Evolutionary conservation across 2,888 invertebrate genomes (phyloP).

Genomic region (Dexiosoma caninum): DNA sequence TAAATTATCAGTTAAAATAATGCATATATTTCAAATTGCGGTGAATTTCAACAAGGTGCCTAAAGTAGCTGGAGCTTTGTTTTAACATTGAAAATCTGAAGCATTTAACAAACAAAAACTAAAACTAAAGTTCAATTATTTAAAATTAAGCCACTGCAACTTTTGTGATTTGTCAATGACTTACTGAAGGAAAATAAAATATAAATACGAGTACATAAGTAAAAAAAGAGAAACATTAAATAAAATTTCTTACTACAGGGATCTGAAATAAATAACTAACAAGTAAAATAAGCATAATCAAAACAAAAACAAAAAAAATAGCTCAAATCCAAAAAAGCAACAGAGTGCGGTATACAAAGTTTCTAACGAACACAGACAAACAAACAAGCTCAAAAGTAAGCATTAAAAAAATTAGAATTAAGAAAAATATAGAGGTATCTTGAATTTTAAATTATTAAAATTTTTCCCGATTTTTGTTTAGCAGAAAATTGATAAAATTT

Average conservation of each 20-base stretch:
- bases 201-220: no score
- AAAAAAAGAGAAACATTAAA: conserved; percentile 47
- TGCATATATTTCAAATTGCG: background rate
- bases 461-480: no score
- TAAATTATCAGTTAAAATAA: background rate
- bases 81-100: conserved; percentile 26
- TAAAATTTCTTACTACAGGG: conserved; percentile 67
- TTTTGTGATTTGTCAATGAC: conserved; percentile 51
- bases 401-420: background rate
- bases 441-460: no score
- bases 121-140: conserved; percentile 24
- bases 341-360: conserved; percentile 69
- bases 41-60: conserved; percentile 61
- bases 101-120: conserved; percentile 10
- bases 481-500: no score
- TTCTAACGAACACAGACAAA: conserved; percentile 63
- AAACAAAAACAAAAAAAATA: conserved; percentile 23
- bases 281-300: conserved; percentile 35
- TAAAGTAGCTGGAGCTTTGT: conserved; percentile 65
- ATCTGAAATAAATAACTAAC: conserved; percentile 56
- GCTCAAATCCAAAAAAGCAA: background rate
- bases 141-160: conserved; percentile 16
- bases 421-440: background rate
- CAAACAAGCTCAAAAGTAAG: conserved; percentile 59
- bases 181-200: conserved; percentile 2